Evolutionary conservation across 1,140 invertebrate species (phyloP).

Genomic region (Leptoteleia sp.): DNA sequence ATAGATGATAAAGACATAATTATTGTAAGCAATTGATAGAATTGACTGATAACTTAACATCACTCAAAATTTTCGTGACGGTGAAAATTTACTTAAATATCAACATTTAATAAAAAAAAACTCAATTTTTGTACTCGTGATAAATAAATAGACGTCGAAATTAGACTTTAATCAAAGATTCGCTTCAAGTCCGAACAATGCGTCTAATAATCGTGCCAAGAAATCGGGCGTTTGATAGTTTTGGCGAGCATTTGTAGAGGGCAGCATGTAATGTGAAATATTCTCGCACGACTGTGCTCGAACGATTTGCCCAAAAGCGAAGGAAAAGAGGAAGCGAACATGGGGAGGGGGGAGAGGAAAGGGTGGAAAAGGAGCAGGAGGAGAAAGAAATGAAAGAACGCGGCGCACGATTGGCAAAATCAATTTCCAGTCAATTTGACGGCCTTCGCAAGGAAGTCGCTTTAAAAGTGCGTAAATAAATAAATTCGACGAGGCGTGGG

Average conservation of each 20-base stretch:
- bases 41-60: no score
- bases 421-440: conserved; percentile 77
- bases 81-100: no score
- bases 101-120: no score
- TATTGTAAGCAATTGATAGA: no score
- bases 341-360: no score
- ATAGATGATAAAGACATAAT: no score
- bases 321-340: conserved; percentile 18
- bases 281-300: conserved; percentile 56
- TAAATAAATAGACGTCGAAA: no score
- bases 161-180: not conserved
- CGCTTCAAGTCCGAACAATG: not conserved
- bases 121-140: no score
- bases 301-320: conserved; percentile 44
- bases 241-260: conserved; percentile 32
- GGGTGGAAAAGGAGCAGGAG: conserved; percentile 7
- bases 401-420: conserved; percentile 72
- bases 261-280: conserved; percentile 63
- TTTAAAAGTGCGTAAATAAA: conserved; percentile 80
- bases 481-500: conserved; percentile 72
- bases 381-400: conserved; percentile 14
- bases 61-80: no score
- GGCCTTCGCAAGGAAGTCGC: conserved; percentile 69
- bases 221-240: conserved; percentile 12
- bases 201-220: conserved; percentile 1